A percentile compares a stretch with the other conserved stretches of the same genome.
phyloP scores from a whole-genome alignment of 2,797 vertebrate species.

The Brachyrhaphis roseni region DNA sequence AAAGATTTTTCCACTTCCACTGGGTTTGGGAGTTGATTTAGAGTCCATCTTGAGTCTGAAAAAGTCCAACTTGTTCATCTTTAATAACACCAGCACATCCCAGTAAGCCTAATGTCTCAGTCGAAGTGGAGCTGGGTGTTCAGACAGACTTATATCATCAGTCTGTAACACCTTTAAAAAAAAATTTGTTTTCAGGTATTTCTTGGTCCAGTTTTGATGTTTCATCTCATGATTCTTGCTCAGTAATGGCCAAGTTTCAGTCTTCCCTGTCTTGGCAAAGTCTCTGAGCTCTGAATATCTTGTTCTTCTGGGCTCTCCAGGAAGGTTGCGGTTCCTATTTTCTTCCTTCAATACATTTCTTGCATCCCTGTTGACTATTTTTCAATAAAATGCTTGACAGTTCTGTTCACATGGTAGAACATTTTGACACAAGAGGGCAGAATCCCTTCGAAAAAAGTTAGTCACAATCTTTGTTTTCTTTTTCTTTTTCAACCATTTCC shows the following conservation, averaged over 20 bases:
- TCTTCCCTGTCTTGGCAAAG: background rate
- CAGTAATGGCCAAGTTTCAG: background rate
- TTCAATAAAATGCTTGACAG: background rate
- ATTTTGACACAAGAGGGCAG: background rate
- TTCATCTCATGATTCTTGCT: background rate
- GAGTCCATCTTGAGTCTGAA: background rate
- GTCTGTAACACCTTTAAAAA: background rate
- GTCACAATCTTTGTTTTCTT: background rate
- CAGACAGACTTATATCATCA: background rate
- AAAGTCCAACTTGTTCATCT: background rate
- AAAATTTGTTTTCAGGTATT: background rate
- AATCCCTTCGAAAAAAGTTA: background rate
- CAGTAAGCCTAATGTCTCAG: background rate
- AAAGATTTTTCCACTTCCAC: background rate
- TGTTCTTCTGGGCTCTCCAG: background rate
- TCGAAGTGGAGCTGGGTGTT: background rate
- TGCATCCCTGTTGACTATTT: background rate
- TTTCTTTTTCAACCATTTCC: background rate
- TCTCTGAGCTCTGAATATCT: background rate
- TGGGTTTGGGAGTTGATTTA: background rate
- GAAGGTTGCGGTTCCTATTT: background rate
- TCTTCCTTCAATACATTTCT: background rate
- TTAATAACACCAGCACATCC: background rate
- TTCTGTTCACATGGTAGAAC: background rate
- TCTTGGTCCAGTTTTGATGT: background rate